Evolutionary conservation across 2,888 invertebrate species (phyloP), one percentile per base, ranked within the genome.

Genomic region (Agrochola circellaris): DNA sequence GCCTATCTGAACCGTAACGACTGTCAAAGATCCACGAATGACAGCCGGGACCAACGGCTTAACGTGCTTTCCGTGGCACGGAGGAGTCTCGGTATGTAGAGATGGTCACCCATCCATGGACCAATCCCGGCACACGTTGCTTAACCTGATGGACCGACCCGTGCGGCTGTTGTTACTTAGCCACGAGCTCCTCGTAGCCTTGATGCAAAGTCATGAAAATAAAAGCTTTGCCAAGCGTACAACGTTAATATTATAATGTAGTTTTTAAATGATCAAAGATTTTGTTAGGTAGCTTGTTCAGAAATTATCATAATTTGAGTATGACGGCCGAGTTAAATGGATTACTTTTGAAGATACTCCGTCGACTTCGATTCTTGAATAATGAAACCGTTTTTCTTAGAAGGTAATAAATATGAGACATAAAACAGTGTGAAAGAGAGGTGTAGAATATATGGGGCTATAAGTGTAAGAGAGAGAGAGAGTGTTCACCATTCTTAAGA

Each of bases 251-350:
- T 38, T 38, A 38, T 42, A 65, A 66, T 72, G 9, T 65, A 65
- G 51, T 82, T 66, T 56, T 51, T 3, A 20, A 73, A 77, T 34
- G 54, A 82, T 81, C 72, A 77, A 69, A 77, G 68, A 48, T 60
- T 61, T 48, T 48, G 48, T 81, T 61, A 6, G 13, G 38, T n/a
- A 61, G 34, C 70, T 80, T 79, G 81, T 73, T 62, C 23, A 67
- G 73, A 62, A 62, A 77, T 82, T 70, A 73, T 45, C 38, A 30
- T 65, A 51, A 79, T 66, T 82, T 67, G 45, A 58, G 54, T 67
- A 42, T 15, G 38, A 64, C 20, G 34, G 26, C 5, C 26, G n/a
- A 73, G 69, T 73, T 70, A 9, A 34, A 34, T 66, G 48, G 69
- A 73, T 82, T 67, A 73, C 68, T 65, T 81, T 69, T 61, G 60